phyloP scores from a whole-genome alignment of 2,797 vertebrate genomes.

The Phrynocephalus forsythii region DNA sequence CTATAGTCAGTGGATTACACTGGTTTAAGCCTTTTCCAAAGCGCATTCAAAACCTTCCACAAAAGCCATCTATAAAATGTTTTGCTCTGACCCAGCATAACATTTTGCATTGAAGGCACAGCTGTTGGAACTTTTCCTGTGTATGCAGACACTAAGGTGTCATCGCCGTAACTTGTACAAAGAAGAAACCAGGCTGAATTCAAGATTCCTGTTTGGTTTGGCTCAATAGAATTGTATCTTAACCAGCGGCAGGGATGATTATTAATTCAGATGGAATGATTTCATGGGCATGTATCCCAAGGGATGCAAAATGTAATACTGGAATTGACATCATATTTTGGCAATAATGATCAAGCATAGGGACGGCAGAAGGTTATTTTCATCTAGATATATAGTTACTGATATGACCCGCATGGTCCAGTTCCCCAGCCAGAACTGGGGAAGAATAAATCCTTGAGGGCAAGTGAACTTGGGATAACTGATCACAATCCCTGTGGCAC shows the following conservation, averaged over 20 bases:
- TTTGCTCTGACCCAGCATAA: neutral
- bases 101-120: neutral
- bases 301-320: constrained; percentile 3
- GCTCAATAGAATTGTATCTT: neutral
- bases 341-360: constrained; percentile 7
- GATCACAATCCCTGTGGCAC: no score
- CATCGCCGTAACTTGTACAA: neutral
- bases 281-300: neutral
- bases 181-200: constrained; percentile 10
- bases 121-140: neutral
- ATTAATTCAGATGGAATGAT: constrained; percentile 6
- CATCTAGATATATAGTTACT: neutral
- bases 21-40: neutral
- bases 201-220: constrained; percentile 1
- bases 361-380: neutral
- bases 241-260: neutral
- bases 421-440: neutral
- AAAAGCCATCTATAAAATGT: neutral
- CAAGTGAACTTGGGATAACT: no score
- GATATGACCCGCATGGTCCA: neutral
- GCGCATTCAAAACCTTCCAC: neutral
- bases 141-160: neutral
- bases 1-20: neutral
- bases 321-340: constrained; percentile 3
- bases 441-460: neutral